Evolutionary conservation across 2,113 vertebrate genomes (phyloP).

Genomic region (Amphilophus citrinellus): DNA sequence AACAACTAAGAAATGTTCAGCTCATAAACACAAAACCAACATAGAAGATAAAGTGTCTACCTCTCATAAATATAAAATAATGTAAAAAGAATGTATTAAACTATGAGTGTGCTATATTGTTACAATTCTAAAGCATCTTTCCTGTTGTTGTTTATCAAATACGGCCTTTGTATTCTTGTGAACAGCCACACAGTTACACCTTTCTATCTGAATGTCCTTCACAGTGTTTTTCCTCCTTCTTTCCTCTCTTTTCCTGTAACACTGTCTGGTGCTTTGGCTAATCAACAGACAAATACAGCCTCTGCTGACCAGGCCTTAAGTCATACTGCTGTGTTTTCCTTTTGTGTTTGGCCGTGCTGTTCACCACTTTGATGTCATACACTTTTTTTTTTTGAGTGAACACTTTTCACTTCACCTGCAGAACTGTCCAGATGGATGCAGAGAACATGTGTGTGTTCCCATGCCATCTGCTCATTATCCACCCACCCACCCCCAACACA

Average conservation of each 20-base stretch:
- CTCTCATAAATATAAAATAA: background rate
- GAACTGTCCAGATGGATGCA: constrained; percentile 75
- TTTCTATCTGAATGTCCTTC: constrained; percentile 30
- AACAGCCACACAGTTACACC: background rate
- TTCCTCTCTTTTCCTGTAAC: background rate
- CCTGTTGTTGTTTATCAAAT: background rate
- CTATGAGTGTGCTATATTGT: background rate
- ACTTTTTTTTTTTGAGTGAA: background rate
- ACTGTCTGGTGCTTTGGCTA: constrained; percentile 56
- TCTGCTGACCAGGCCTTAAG: constrained; percentile 63
- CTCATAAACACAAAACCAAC: too few species aligned
- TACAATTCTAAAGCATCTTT: background rate
- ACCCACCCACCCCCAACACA: background rate
- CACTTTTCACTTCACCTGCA: constrained; percentile 72
- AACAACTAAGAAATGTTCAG: too few species aligned
- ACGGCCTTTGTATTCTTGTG: background rate
- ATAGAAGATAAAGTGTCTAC: background rate
- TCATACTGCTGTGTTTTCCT: constrained; percentile 62
- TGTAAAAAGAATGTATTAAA: background rate
- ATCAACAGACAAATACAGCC: constrained; percentile 65
- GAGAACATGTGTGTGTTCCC: constrained; percentile 56
- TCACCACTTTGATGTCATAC: constrained; percentile 71
- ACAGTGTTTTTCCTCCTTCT: background rate
- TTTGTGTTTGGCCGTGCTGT: constrained; percentile 70
- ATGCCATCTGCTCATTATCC: constrained; percentile 77